phyloP scores from a whole-genome alignment of 2,113 vertebrate species.

The Prunella fulvescens region DNA sequence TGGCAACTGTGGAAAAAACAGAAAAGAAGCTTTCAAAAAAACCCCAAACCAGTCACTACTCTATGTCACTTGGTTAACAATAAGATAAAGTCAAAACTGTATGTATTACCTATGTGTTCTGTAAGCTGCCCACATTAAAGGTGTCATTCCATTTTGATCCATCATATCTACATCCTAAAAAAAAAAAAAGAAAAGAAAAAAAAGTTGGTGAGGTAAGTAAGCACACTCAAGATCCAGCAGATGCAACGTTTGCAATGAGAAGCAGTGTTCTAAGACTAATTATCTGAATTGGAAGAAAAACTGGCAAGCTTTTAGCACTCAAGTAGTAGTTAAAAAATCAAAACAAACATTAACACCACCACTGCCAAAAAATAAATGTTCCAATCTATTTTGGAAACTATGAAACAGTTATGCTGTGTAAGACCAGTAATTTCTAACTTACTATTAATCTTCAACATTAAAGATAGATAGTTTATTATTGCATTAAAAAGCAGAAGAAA shows the following conservation, averaged over 20 bases:
- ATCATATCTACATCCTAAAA: conserved; percentile 98
- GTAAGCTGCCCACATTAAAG: conserved; percentile 99
- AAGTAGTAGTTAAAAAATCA: background rate
- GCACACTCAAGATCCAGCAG: background rate
- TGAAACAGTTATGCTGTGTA: background rate
- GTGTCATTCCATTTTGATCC: conserved; percentile 99
- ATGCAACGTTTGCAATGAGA: background rate
- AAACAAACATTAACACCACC: background rate
- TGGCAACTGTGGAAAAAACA: background rate
- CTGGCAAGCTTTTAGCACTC: background rate
- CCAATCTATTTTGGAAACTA: background rate
- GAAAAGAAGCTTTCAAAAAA: background rate
- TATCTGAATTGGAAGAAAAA: background rate
- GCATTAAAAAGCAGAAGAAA: background rate
- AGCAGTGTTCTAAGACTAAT: background rate
- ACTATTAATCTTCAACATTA: background rate
- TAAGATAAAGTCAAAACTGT: background rate
- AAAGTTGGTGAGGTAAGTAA: conserved; percentile 12
- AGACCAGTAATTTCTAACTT: background rate
- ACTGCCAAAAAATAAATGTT: background rate
- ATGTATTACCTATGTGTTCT: conserved; percentile 91
- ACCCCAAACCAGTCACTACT: background rate
- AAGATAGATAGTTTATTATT: background rate
- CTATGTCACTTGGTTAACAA: background rate
- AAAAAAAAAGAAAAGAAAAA: background rate